Percentiles rank a stretch among this genome's conserved stretches.
Conservation (phyloP, 2,888 invertebrate genomes). For the Melinaea marsaeus region DNA sequence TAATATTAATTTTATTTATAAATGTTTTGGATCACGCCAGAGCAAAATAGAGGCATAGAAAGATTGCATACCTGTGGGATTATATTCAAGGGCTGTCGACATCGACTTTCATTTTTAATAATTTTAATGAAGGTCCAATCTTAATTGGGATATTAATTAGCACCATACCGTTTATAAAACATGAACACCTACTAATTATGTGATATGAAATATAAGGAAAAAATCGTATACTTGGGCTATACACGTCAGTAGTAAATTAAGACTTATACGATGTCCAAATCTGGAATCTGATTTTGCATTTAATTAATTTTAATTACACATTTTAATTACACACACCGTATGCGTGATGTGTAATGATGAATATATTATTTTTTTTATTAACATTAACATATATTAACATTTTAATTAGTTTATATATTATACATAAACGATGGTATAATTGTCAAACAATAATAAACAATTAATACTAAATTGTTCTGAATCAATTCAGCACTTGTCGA, state of each 20-base stretch:
- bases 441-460: conserved; percentile 44
- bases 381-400: too few species aligned
- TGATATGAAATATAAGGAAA: conserved; percentile 29
- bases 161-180: conserved; percentile 15
- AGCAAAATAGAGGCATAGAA: conserved; percentile 61
- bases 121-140: not conserved
- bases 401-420: not conserved
- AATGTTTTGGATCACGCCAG: conserved; percentile 21
- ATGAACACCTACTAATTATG: conserved; percentile 28
- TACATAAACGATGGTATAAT: conserved; percentile 16
- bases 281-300: conserved; percentile 24
- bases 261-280: conserved; percentile 33
- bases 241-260: conserved; percentile 19
- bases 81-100: conserved; percentile 46
- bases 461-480: conserved; percentile 56
- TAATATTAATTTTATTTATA: conserved; percentile 17
- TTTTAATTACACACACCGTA: conserved; percentile 17
- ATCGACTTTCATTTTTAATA: conserved; percentile 44
- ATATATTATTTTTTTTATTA: not conserved
- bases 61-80: conserved; percentile 67
- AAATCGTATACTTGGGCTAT: conserved; percentile 18
- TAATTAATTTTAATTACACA: conserved; percentile 30
- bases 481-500: conserved; percentile 76
- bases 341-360: conserved; percentile 3
- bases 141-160: conserved; percentile 11